Base-by-base conservation (phyloP, 1,140 invertebrate species). In the Pinna nobilis region DNA sequence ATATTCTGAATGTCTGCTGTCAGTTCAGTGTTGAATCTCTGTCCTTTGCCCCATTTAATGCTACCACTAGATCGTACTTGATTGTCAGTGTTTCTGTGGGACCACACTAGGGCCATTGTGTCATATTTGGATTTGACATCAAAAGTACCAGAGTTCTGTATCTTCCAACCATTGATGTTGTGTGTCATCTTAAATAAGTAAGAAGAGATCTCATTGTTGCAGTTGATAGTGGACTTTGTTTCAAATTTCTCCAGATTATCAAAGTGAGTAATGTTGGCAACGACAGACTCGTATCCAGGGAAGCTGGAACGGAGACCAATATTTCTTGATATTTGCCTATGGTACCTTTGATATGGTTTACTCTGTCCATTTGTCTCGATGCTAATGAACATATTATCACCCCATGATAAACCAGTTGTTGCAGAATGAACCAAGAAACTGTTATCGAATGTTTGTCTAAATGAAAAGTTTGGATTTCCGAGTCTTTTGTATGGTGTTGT, bases 101-200 rank as follows among this genome's bases (percentile, higher is more conserved):
- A 33, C 80, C 80, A 82, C 9, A 20, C 25, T 6, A 75, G 30
- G 50, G 51, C 32, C 32, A 75, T 57, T 28, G 30, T 65, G 41
- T 81, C 79, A 69, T 63, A 53, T 1, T 76, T 76, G 53, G 67
- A 67, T 25, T 51, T 66, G 7, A 81, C 69, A 32, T 69, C 49
- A 33, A 78, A 55, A 15, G 41, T 72, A 20, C 79, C 79, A 59
- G 51, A n/a, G 41, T 78, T 74, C 18, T 77, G 61, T 3, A 80
- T 47, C 55, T 76, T 74, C 70, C 73, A 76, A 23, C 69, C 76
- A 49, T 33, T 50, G 3, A 67, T 11, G n/a, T 25, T 39, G 59
- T 78, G 68, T 41, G 70, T 28, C 70, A 78, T 76, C 49, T 66
- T 63, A 2, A 80, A 44, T 25, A 74, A 44, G n/a, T 73, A 76